These are phyloP conservation scores for Harpagifer antarcticus DNA, from an alignment of 2,797 vertebrate species.

Conservation along the genomic window DNA sequence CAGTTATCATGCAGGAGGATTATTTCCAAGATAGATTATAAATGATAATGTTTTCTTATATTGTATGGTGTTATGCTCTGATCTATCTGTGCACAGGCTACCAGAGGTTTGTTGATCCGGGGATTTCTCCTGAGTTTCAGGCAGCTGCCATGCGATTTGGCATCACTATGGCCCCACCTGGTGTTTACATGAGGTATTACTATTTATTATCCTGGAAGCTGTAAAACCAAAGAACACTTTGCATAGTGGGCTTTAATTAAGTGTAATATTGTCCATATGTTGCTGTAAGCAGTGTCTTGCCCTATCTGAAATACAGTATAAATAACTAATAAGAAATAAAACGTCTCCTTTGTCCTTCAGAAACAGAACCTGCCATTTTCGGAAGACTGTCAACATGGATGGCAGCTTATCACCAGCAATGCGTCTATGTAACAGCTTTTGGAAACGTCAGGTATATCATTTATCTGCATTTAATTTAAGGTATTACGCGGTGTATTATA, in stretches of 20 bases:
- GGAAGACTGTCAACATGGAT: conserved; percentile 51
- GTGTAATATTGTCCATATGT: background rate
- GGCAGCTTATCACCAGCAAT: conserved; percentile 81
- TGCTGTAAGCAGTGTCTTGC: conserved; percentile 4
- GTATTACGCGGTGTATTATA: background rate
- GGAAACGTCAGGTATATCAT: conserved; percentile 90
- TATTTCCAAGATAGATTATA: background rate
- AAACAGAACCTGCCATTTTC: conserved; percentile 86
- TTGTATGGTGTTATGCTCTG: conserved; percentile 18
- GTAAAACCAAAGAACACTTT: background rate
- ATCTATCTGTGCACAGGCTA: conserved; percentile 84
- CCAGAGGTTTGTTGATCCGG: conserved; percentile 91
- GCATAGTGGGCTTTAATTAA: background rate
- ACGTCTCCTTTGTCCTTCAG: conserved; percentile 72
- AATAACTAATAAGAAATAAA: too few relatives aligned
- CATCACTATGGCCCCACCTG: conserved; percentile 92
- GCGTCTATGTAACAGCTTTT: conserved; percentile 96
- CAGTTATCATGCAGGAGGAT: background rate
- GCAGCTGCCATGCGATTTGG: conserved; percentile 86
- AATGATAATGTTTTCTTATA: background rate
- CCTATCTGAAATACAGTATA: background rate
- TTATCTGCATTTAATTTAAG: background rate
- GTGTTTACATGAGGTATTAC: conserved; percentile 93
- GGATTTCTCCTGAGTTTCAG: conserved; percentile 92
- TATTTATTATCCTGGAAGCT: background rate